A percentile compares a stretch with the other conserved stretches of the same genome.
phyloP scores from a whole-genome alignment of 2,888 invertebrate genomes.

The Entomobrya multifasciata region DNA sequence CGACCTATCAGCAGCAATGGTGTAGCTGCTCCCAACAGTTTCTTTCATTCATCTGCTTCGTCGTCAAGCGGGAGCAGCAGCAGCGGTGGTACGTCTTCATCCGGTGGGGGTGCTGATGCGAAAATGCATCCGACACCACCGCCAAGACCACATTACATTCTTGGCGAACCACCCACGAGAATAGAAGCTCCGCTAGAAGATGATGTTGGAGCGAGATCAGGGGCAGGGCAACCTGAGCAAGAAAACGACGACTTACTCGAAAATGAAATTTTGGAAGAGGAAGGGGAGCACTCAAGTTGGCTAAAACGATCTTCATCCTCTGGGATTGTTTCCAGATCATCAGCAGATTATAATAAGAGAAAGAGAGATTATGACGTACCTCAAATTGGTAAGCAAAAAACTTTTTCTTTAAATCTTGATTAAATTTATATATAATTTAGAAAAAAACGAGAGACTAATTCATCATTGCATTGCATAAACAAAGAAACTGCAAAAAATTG shows the following conservation, averaged over 20 bases:
- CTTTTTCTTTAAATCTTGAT: no score
- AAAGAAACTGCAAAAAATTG: no score
- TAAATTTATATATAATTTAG: no score
- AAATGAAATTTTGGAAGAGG: constrained; percentile 64
- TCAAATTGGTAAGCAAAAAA: constrained; percentile 77
- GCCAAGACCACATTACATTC: constrained; percentile 64
- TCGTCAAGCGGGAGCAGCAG: constrained; percentile 33
- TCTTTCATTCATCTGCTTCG: constrained; percentile 69
- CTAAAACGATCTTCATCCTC: constrained; percentile 63
- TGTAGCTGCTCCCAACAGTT: constrained; percentile 51
- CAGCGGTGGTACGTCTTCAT: constrained; percentile 18
- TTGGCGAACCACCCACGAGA: constrained; percentile 68
- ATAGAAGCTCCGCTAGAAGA: constrained; percentile 69
- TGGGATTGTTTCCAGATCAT: constrained; percentile 61
- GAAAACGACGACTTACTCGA: constrained; percentile 58
- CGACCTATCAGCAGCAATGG: constrained; percentile 20
- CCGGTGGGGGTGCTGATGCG: constrained; percentile 31
- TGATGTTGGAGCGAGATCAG: constrained; percentile 35
- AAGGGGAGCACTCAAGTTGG: constrained; percentile 61
- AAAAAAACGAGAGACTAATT: neutral
- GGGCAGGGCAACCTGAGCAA: neutral
- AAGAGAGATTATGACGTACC: constrained; percentile 79
- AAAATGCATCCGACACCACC: constrained; percentile 66
- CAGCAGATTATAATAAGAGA: constrained; percentile 72
- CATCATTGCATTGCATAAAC: no score